A percentile compares a stretch with the other conserved stretches of the same genome.
Conservation (phyloP, 2,888 invertebrate genomes). For the Yponomeuta sedellus region DNA sequence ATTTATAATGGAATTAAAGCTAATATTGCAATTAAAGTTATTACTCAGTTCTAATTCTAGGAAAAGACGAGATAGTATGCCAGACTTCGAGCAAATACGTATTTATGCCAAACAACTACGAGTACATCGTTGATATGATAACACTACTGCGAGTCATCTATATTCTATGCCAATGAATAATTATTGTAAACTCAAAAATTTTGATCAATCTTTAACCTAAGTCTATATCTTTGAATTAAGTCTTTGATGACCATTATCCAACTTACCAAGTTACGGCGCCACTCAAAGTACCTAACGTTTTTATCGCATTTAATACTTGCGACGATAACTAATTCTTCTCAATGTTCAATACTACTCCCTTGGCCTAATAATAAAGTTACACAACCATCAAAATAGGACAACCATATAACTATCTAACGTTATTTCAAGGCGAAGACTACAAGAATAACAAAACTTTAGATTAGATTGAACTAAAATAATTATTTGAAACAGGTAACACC, state of each 20-base stretch:
- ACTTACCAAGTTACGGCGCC: not conserved
- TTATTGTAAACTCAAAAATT: too few relatives aligned
- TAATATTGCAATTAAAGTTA: not conserved
- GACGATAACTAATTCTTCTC: conserved; percentile 48
- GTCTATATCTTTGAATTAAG: too few relatives aligned
- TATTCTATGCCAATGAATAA: too few relatives aligned
- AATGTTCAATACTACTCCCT: conserved; percentile 46
- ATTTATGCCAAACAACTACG: too few relatives aligned
- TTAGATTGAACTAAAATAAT: not conserved
- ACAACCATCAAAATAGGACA: conserved; percentile 31
- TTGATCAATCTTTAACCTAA: too few relatives aligned
- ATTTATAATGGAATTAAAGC: not conserved
- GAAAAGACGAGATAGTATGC: not conserved
- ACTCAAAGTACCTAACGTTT: not conserved
- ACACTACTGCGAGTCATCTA: too few relatives aligned
- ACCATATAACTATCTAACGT: conserved; percentile 29
- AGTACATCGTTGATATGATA: too few relatives aligned
- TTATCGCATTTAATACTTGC: not conserved
- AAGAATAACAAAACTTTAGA: too few relatives aligned
- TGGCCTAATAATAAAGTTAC: conserved; percentile 47
- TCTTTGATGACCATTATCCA: not conserved
- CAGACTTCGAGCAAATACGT: not conserved
- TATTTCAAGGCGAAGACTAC: not conserved
- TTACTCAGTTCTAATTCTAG: not conserved
- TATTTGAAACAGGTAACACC: conserved; percentile 37